Evolutionary conservation across 2,113 vertebrate species (phyloP), one percentile per base, ranked within the genome.

Genomic region (Prochilodus magdalenae): DNA sequence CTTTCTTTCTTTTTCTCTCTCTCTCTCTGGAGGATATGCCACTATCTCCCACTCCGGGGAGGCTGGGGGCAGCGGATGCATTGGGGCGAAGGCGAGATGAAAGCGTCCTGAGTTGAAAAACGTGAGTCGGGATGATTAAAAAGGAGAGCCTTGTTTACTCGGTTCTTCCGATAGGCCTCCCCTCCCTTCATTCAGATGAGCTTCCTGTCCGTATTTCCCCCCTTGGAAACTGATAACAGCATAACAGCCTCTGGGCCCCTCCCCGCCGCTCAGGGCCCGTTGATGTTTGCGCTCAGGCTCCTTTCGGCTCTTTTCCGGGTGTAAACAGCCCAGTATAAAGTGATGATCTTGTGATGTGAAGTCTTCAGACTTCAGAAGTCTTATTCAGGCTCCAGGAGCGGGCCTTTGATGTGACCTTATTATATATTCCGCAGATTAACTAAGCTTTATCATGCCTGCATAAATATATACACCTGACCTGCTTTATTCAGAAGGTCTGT

Each of bases 101-200:
- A 95, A 95, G 93, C 47, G 80, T 51, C 89, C 88, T 76, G 88
- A 90, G 90, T 87, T 90, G 85, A 65, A 89, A 44, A 94, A 93
- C 90, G 91, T 94, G 92, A 94, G 92, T 88, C 79, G 88, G 85
- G 91, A 91, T 92, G 93, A 94, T 95, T 95, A 94, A 92, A 93
- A 88, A 88, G 73, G 86, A 89, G 89, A 73, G 63, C 73, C 85
- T 87, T 95, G 93, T 95, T 95, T 95, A 95, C 92, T 91, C 90
- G 92, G 88, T 79, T 83, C 91, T 94, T 95, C 93, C 93, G 92
- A 94, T 91, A 90, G 83, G 85, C 86, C 82, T 88, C 88, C 87
- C 79, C 70, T 59, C 90, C 92, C 91, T 89, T 90, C 80, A 63
- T 87, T 85, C 83, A 83, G 83, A 87, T 89, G 88, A 90, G 90